phyloP scores from a whole-genome alignment of 1,140 invertebrate species.

The Drosophila aff. region DNA sequence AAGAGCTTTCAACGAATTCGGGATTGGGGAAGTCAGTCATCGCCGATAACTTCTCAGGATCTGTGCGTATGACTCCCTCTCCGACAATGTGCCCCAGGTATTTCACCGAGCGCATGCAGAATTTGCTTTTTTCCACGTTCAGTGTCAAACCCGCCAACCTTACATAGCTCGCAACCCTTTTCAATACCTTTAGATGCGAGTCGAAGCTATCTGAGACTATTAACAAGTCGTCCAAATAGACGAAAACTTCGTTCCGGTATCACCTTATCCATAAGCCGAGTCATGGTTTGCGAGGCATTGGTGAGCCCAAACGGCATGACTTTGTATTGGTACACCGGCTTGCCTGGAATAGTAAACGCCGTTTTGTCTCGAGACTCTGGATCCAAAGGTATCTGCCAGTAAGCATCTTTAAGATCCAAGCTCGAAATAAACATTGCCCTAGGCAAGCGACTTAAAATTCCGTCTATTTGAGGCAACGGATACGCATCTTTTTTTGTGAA shows the following conservation, averaged over 20 bases:
- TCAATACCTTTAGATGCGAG: background rate
- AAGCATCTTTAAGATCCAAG: background rate
- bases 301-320: background rate
- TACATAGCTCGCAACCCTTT: no score
- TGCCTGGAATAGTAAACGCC: background rate
- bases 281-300: background rate
- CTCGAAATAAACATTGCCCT: background rate
- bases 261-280: background rate
- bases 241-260: background rate
- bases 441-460: background rate
- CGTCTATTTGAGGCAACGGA: background rate
- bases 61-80: background rate
- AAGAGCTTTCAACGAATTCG: background rate
- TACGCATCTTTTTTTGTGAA: background rate
- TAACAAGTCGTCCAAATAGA: background rate
- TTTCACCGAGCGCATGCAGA: background rate
- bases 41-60: background rate
- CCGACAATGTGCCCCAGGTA: background rate
- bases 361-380: background rate
- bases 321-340: background rate
- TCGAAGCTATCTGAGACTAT: background rate
- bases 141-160: background rate
- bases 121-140: background rate
- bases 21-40: background rate
- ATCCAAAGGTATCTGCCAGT: slow-evolving; percentile 1